Conservation (phyloP, 1,140 invertebrate genomes). For the Drosophila eugracilis region DNA sequence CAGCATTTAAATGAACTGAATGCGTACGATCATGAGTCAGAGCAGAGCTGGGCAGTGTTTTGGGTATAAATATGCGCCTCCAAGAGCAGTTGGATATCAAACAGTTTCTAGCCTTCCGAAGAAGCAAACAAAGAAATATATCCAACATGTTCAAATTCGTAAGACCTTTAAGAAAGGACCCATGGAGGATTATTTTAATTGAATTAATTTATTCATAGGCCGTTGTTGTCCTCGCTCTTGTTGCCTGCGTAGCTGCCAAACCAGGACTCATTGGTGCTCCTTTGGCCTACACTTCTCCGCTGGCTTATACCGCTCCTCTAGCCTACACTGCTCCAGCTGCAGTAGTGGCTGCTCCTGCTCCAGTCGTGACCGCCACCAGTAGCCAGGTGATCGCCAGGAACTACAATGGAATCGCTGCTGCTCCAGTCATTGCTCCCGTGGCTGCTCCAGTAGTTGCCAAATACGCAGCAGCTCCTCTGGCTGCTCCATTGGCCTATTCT, state of each 20-base stretch:
- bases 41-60: neutral
- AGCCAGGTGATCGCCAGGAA: conserved; percentile 85
- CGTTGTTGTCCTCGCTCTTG: conserved; percentile 76
- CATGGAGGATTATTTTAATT: neutral
- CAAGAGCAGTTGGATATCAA: conserved; percentile 29
- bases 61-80: conserved; percentile 43
- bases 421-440: conserved; percentile 48
- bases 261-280: conserved; percentile 61
- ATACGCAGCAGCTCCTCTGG: conserved; percentile 39
- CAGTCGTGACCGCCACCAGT: conserved; percentile 84
- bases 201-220: conserved; percentile 30
- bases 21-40: neutral
- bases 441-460: conserved; percentile 40
- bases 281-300: conserved; percentile 35
- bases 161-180: conserved; percentile 3
- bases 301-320: conserved; percentile 59
- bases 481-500: conserved; percentile 24
- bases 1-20: neutral
- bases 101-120: conserved; percentile 28
- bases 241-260: conserved; percentile 73
- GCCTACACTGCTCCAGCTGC: conserved; percentile 60
- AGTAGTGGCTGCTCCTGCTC: conserved; percentile 67
- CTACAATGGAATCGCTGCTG: conserved; percentile 82
- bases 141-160: conserved; percentile 74
- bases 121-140: conserved; percentile 18